These are phyloP conservation scores for Monochamus saltuarius DNA, from an alignment of 1,140 invertebrate genomes.

Conservation along the genomic window DNA sequence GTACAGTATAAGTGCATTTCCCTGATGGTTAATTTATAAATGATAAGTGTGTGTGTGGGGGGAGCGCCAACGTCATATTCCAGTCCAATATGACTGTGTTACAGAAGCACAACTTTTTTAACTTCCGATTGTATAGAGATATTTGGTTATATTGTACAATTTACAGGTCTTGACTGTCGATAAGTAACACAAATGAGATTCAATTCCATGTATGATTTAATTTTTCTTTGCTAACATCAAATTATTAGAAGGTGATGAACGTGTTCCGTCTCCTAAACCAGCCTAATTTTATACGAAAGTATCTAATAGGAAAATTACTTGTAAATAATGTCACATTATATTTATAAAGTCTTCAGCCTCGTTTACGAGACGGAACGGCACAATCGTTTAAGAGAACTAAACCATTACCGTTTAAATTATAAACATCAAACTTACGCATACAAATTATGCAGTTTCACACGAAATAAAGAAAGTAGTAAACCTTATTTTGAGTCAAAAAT, in stretches of 20 bases:
- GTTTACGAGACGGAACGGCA: slow-evolving; percentile 15
- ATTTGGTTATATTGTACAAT: slow-evolving; percentile 29
- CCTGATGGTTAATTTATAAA: slow-evolving; percentile 11
- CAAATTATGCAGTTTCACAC: too few relatives aligned
- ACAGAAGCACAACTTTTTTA: slow-evolving; percentile 24
- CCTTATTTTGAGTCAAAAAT: too few relatives aligned
- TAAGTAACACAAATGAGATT: slow-evolving; percentile 19
- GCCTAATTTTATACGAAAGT: background rate
- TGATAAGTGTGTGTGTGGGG: background rate
- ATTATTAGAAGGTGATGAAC: slow-evolving; percentile 11
- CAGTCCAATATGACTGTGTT: slow-evolving; percentile 12
- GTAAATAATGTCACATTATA: slow-evolving; percentile 19
- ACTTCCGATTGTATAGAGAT: slow-evolving; percentile 38
- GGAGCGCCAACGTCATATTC: background rate
- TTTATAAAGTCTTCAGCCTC: slow-evolving; percentile 7
- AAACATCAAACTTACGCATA: slow-evolving; percentile 2
- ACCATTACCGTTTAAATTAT: slow-evolving; percentile 14
- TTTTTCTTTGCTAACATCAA: slow-evolving; percentile 16
- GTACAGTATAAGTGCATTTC: slow-evolving; percentile 4
- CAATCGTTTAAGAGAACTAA: background rate
- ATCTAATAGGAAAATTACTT: slow-evolving; percentile 9
- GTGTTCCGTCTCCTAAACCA: slow-evolving; percentile 13
- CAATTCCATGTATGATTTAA: slow-evolving; percentile 28
- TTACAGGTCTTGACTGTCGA: slow-evolving; percentile 5
- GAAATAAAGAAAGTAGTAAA: too few relatives aligned